phyloP scores from a whole-genome alignment of 2,113 vertebrate species.

The Tragelaphus buxtoni region DNA sequence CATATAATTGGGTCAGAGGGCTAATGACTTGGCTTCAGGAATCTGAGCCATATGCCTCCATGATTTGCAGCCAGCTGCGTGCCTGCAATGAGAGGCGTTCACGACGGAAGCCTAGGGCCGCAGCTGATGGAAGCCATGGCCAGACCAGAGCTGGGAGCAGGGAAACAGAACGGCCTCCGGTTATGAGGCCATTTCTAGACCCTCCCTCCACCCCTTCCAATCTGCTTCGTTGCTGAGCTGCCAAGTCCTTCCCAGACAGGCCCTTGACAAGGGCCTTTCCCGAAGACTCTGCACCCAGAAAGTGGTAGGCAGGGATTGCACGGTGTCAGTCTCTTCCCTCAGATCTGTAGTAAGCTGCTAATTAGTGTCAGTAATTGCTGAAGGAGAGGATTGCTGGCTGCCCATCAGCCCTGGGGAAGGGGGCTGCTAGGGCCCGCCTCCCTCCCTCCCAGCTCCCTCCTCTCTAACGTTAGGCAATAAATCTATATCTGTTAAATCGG shows the following conservation, averaged over 20 bases:
- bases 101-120: not conserved
- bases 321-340: conserved; percentile 16
- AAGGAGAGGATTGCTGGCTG: conserved; percentile 60
- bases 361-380: conserved; percentile 73
- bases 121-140: not conserved
- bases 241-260: conserved; percentile 27
- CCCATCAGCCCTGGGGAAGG: not conserved
- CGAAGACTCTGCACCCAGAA: not conserved
- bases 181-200: not conserved
- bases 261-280: conserved; percentile 22
- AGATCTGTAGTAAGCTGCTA: conserved; percentile 59
- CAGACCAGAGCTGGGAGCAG: not conserved
- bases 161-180: not conserved
- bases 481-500: conserved; percentile 69
- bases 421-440: not conserved
- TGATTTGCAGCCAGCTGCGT: conserved; percentile 15
- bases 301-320: not conserved
- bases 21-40: conserved; percentile 53
- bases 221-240: conserved; percentile 40
- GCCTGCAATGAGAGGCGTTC: not conserved
- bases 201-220: not conserved
- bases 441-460: conserved; percentile 21
- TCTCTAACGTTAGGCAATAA: conserved; percentile 35
- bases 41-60: conserved; percentile 41
- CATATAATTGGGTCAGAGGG: conserved; percentile 58